Evolutionary conservation across 2,797 vertebrate species (phyloP).

Genomic region (Staurois parvus): DNA sequence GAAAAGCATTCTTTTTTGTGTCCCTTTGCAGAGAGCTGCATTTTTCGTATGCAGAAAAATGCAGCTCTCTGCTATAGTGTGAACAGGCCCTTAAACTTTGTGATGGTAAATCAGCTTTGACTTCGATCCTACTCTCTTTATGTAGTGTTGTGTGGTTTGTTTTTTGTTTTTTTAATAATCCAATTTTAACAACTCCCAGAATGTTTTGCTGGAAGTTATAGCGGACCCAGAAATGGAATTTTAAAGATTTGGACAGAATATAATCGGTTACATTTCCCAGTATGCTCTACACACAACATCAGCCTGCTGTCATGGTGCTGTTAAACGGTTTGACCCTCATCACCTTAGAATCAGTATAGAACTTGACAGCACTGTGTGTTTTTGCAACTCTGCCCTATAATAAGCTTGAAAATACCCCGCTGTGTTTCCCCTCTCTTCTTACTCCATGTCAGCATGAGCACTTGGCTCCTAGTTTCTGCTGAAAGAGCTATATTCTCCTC

Average conservation of each 20-base stretch:
- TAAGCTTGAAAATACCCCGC: slow-evolving; percentile 16
- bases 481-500: slow-evolving; percentile 10
- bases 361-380: neutral
- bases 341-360: neutral
- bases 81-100: no score
- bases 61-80: no score
- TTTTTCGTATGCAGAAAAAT: no score
- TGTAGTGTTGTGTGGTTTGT: no score
- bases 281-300: neutral
- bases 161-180: no score
- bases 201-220: neutral
- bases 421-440: slow-evolving; percentile 33
- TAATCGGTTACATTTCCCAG: neutral
- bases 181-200: neutral
- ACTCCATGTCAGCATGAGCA: slow-evolving; percentile 30
- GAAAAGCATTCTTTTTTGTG: no score
- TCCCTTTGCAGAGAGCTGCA: no score
- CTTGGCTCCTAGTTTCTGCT: slow-evolving; percentile 37
- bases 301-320: neutral
- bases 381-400: slow-evolving; percentile 23
- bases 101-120: no score
- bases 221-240: neutral
- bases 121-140: no score
- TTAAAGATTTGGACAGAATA: neutral
- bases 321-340: slow-evolving; percentile 17